Percentiles rank a stretch among this genome's conserved stretches.
phyloP scores from a whole-genome alignment of 2,113 vertebrate genomes.

The Nanorana parkeri region DNA sequence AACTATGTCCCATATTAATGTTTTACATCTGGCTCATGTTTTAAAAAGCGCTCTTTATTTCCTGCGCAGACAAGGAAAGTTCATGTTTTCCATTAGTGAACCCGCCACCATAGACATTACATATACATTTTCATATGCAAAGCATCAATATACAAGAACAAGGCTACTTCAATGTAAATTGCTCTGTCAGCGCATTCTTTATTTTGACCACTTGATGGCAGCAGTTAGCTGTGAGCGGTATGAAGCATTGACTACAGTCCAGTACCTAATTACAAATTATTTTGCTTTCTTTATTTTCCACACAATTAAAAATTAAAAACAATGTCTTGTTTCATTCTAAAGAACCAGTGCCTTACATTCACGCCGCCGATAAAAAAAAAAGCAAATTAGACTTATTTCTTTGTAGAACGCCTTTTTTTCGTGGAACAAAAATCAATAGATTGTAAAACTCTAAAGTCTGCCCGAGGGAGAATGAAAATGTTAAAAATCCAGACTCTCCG shows the following conservation, averaged over 20 bases:
- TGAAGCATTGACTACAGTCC: neutral
- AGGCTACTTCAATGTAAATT: neutral
- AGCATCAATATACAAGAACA: neutral
- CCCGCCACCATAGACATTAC: slow-evolving; percentile 18
- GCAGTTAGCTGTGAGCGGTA: neutral
- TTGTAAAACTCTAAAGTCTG: neutral
- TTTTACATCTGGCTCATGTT: neutral
- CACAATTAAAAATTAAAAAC: neutral
- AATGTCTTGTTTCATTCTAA: neutral
- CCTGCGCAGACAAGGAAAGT: neutral
- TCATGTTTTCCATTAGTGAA: slow-evolving; percentile 24
- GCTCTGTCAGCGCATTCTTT: neutral
- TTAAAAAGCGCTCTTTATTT: neutral
- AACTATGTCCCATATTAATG: neutral
- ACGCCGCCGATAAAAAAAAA: neutral
- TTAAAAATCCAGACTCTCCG: neutral
- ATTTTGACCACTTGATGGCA: neutral
- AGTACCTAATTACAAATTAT: neutral
- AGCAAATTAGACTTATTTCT: neutral
- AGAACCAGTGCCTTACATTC: neutral
- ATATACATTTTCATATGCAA: slow-evolving; percentile 9
- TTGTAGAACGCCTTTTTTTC: neutral
- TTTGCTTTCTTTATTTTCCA: neutral
- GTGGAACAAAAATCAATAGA: neutral
- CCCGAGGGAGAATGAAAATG: neutral